A percentile compares a stretch with the other conserved stretches of the same genome.
Evolutionary conservation across 2,113 vertebrate genomes (phyloP).

Genomic region (crab-eating macaque (Macaca fascicularis)): T2T-MFA8v1.1 NC_088393.1:60135501-60136000

Average conservation of each 20-base stretch:
- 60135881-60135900: background rate
- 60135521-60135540: background rate
- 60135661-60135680: conserved; percentile 13
- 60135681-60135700: background rate
- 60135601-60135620: background rate
- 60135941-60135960: background rate
- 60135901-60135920: background rate
- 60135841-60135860: background rate
- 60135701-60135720: too few relatives aligned
- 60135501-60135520: background rate
- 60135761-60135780: background rate
- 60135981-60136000: background rate
- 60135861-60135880: background rate
- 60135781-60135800: background rate
- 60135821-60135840: background rate
- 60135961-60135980: background rate
- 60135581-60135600: background rate
- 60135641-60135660: background rate
- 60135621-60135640: background rate
- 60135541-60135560: background rate
- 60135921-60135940: background rate
- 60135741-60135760: background rate
- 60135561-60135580: background rate
- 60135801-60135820: background rate
- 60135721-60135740: background rate